Base-by-base conservation (phyloP, 2,113 vertebrate species). In the Tamias sibiricus region DNA sequence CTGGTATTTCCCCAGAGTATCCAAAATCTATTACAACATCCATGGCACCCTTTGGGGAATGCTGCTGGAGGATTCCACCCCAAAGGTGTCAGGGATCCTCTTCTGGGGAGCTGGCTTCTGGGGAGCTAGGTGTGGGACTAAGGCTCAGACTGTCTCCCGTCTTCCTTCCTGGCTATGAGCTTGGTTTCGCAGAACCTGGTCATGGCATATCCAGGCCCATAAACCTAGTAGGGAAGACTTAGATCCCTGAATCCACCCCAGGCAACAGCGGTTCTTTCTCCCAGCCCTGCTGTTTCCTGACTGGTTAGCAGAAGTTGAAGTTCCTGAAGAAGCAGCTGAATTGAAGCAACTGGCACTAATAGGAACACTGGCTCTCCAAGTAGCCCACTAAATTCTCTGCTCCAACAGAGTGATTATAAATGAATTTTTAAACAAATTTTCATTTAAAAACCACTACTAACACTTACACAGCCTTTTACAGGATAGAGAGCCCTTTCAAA, bases 401-500 rank as follows among this genome's bases (percentile, higher is more conserved):
- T 87, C 66, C 19, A 11, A 19, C 12, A n/a, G 20, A 30, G 24
- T 6, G 20, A 42, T 57, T 57, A 68, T 4, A 64, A 77, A 8
- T n/a, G 72, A 82, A 72, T 42, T 85, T 64, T 52, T 85, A 86
- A 90, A 94, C 59, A 88, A 44, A 75, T 71, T 72, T 82, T 82
- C 82, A 75, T 88, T 77, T 96, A 40, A 44, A 10, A 84, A 11
- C 40, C 3, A 10, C 83, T 79, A 13, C 16, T 26, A 37, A 47
- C 47, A 32, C 74, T 59, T 71, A 37, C 14, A 42, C 11, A 22
- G 54, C 74, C 47, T 37, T 82, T 57, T 86, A 19, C 4, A 69
- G 40, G 7, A 54, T 17, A 35, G 32, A 93, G 44, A 94, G 40
- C 62, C 42, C 12, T 96, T 96, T 96, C n/a, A 87, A 71, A 94